Evolutionary conservation across 1,140 invertebrate genomes (phyloP), one percentile per base, ranked within the genome.

Genomic region (Teleopsis dalmanni): DNA sequence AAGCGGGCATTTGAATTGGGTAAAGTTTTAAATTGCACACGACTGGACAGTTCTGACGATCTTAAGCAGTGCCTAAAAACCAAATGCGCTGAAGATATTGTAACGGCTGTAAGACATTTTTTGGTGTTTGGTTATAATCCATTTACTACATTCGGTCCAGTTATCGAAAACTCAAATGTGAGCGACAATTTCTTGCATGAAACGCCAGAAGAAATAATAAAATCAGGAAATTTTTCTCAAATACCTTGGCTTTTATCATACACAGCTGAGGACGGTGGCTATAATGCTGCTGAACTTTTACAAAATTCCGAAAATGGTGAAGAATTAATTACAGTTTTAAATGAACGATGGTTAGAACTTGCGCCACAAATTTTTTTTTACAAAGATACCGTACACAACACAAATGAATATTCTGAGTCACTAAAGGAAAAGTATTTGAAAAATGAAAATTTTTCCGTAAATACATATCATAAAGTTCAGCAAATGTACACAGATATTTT

Each of bases 81-180:
- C 3, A 69, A 72, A 42, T 62, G 75, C 11, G 75, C 75, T 0
- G 23, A 19, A 7, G 47, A 59, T 6, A 54, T 64, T 38, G 62
- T 62, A 1, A 36, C 40, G 3, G 52, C 52, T 7, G 58, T 62
- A 2, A 37, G 36, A 8, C 43, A 50, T n/a, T 62, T 64, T n/a
- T 53, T 60, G 0, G 51, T 64, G 14, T 78, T 75, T 61, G 56
- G 71, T 11, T 78, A 73, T 43, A 77, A 78, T 57, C 80, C 79
- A n/a, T 78, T 76, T 49, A 62, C 75, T 6, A 77, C 78, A 1
- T 82, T 81, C 57, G 77, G 76, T 3, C 76, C 78, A 7, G 73
- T 77, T 0, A 55, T 76, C 1, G 80, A 82, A 43, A 34, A 55
- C 1, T 3, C 14, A 7, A 48, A 53, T n/a, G 34, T 40, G 7